These are phyloP conservation scores for Triplophysa tibetana DNA, from an alignment of 2,113 vertebrate genomes.

Conservation along the genomic window DNA sequence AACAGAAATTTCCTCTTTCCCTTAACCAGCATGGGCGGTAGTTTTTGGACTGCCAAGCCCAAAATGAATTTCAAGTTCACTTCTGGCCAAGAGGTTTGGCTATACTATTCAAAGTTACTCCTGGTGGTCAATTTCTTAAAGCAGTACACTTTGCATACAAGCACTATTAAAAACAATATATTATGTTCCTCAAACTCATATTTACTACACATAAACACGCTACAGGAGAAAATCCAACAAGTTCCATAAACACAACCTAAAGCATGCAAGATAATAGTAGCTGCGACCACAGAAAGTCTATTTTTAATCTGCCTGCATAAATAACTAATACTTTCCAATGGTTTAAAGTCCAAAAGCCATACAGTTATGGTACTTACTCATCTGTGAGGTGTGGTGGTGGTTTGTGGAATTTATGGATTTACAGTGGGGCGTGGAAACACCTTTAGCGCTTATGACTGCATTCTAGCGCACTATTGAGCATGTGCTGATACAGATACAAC, in stretches of 20 bases:
- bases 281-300: neutral
- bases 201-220: neutral
- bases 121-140: slow-evolving; percentile 12
- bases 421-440: slow-evolving; percentile 40
- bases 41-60: slow-evolving; percentile 30
- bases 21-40: slow-evolving; percentile 23
- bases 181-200: neutral
- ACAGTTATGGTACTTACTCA: neutral
- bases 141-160: neutral
- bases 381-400: slow-evolving; percentile 14
- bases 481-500: slow-evolving; percentile 19
- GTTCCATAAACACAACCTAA: slow-evolving; percentile 3
- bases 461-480: neutral
- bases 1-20: slow-evolving; percentile 9
- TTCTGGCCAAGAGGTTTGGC: slow-evolving; percentile 13
- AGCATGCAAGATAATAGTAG: slow-evolving; percentile 34
- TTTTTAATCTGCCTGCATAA: slow-evolving; percentile 21
- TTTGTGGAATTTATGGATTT: slow-evolving; percentile 45
- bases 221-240: neutral
- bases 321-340: slow-evolving; percentile 15
- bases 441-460: slow-evolving; percentile 21
- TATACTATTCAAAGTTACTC: slow-evolving; percentile 11
- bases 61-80: slow-evolving; percentile 14
- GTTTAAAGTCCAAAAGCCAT: slow-evolving; percentile 3
- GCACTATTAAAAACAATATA: neutral